Evolutionary conservation across 2,797 vertebrate species (phyloP).

Genomic region (Sebastes taczanowskii): DNA sequence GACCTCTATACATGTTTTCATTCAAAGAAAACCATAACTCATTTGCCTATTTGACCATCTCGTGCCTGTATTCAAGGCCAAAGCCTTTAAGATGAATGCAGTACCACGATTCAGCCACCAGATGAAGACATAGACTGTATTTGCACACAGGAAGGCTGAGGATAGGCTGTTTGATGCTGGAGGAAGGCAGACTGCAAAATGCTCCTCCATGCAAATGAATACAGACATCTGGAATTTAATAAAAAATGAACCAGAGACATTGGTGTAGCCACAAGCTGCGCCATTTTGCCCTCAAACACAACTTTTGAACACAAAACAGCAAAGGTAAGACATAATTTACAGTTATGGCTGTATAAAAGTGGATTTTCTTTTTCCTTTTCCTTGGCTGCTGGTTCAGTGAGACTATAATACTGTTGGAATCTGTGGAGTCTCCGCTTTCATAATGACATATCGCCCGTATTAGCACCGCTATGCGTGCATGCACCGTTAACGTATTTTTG

Average conservation of each 20-base stretch:
- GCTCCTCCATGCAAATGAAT: background rate
- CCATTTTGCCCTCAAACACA: background rate
- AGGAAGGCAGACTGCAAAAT: background rate
- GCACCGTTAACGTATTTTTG: too few relatives aligned
- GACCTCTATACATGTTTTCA: too few relatives aligned
- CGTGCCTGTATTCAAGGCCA: background rate
- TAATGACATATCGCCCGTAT: too few relatives aligned
- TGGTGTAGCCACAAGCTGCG: background rate
- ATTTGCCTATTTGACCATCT: background rate
- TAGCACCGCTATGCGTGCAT: too few relatives aligned
- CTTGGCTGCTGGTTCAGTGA: too few relatives aligned
- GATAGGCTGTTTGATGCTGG: background rate
- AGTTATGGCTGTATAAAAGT: background rate
- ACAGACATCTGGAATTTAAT: background rate
- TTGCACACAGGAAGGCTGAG: background rate
- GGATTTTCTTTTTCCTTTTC: too few relatives aligned
- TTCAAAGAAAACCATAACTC: too few relatives aligned
- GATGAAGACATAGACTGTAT: background rate
- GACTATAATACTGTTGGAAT: too few relatives aligned
- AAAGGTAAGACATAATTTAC: background rate
- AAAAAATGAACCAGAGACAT: background rate
- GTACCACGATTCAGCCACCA: background rate
- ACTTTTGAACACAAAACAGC: background rate
- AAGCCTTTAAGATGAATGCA: background rate
- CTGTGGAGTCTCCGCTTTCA: too few relatives aligned